Evolutionary conservation across 2,888 invertebrate species (phyloP).

Genomic region (Lampropteryx suffumata): DNA sequence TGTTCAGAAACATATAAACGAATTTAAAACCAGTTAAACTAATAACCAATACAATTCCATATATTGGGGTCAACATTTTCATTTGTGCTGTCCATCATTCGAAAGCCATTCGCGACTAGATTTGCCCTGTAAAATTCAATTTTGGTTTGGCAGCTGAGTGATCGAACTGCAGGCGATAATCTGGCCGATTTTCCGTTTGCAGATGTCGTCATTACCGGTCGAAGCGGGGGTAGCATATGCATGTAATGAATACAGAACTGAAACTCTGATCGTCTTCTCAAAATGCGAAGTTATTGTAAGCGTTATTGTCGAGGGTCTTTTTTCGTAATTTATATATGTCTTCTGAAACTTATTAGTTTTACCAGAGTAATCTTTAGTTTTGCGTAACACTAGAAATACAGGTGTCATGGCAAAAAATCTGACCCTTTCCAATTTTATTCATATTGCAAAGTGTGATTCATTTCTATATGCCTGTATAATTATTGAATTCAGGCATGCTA

Average conservation of each 20-base stretch:
- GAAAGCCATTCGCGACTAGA: conserved; percentile 31
- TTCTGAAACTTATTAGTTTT: no score
- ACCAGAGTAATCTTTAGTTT: no score
- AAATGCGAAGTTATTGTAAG: no score
- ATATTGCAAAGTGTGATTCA: no score
- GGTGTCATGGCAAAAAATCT: no score
- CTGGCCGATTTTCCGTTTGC: conserved; percentile 28
- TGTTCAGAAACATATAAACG: no score
- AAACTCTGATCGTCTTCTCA: no score
- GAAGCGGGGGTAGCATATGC: neutral
- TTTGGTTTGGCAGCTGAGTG: conserved; percentile 37
- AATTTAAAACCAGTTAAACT: conserved; percentile 2
- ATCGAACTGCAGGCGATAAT: conserved; percentile 35
- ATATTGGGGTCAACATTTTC: conserved; percentile 33
- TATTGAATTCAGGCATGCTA: neutral
- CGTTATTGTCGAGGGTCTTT: no score
- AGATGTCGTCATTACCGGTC: conserved; percentile 32
- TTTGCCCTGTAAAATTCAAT: conserved; percentile 49
- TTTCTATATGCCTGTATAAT: neutral
- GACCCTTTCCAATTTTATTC: no score
- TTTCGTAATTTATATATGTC: no score
- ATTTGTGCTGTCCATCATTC: conserved; percentile 41
- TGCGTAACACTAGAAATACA: no score
- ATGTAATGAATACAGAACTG: neutral
- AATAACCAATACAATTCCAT: neutral